Percentiles rank a stretch among this genome's conserved stretches.
These are phyloP conservation scores for Plestiodon gilberti DNA, from an alignment of 2,113 vertebrate species.

Conservation along the genomic window DNA sequence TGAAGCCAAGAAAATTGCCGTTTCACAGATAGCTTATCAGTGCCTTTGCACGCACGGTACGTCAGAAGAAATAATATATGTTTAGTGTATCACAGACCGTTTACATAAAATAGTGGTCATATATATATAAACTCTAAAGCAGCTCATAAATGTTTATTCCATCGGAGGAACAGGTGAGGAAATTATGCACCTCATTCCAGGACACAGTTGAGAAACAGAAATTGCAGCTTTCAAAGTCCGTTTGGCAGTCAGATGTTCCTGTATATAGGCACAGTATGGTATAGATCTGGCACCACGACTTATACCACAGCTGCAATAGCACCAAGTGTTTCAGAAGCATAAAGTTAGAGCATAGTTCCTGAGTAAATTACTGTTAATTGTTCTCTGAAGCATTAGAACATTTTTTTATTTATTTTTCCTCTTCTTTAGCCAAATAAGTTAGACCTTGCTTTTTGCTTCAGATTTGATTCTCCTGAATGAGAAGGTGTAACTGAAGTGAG, in stretches of 20 bases:
- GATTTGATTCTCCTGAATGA: not conserved
- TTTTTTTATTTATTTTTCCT: not conserved
- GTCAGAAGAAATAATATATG: conserved; percentile 13
- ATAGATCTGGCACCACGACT: not conserved
- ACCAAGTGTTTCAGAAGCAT: not conserved
- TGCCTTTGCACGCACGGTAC: conserved; percentile 64
- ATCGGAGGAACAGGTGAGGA: conserved; percentile 13
- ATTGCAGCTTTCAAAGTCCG: conserved; percentile 16
- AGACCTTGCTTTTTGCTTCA: not conserved
- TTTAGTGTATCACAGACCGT: conserved; percentile 38
- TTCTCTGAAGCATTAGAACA: not conserved
- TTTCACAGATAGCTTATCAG: conserved; percentile 57
- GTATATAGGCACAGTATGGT: not conserved
- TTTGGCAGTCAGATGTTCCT: not conserved
- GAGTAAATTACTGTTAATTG: not conserved
- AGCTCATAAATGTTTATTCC: conserved; percentile 15
- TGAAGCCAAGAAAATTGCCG: conserved; percentile 57
- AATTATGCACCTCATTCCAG: not conserved
- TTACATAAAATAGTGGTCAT: conserved; percentile 24
- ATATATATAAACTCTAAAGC: conserved; percentile 29
- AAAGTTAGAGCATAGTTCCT: not conserved
- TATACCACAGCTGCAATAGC: not conserved
- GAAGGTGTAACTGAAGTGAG: not conserved
- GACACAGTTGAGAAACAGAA: conserved; percentile 18
- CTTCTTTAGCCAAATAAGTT: conserved; percentile 25